Conservation (phyloP, 1,140 invertebrate genomes). For the Lepidurus packardi region DNA sequence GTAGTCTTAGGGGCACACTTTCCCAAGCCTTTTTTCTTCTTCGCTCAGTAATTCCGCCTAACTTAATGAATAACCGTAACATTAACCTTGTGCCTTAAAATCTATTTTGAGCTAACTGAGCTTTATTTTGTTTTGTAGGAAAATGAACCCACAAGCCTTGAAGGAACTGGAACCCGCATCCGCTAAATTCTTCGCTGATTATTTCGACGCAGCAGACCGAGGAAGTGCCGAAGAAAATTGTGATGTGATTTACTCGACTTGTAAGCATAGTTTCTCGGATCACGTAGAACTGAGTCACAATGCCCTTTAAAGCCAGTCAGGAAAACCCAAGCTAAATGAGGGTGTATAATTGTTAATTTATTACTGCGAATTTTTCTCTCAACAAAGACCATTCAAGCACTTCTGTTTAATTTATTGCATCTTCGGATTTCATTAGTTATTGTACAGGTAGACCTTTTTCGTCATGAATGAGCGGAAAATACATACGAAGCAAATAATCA, state of each 20-base stretch:
- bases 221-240: constrained; percentile 25
- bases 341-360: constrained; percentile 17
- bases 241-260: constrained; percentile 25
- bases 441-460: neutral
- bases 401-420: constrained; percentile 1
- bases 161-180: constrained; percentile 26
- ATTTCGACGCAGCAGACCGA: constrained; percentile 31
- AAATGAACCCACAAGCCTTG: constrained; percentile 27
- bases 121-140: constrained; percentile 2
- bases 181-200: constrained; percentile 31
- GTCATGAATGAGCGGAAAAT: neutral
- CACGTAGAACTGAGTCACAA: constrained; percentile 4
- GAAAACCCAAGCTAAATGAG: neutral
- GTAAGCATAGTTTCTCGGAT: neutral
- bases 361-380: neutral
- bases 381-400: neutral
- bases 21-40: neutral
- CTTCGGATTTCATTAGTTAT: neutral
- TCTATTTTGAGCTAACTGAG: neutral
- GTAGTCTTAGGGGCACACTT: too few species aligned
- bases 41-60: neutral
- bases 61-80: neutral
- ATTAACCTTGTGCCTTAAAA: neutral
- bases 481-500: neutral
- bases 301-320: constrained; percentile 22